These are phyloP conservation scores for Teleogryllus occipitalis DNA, from an alignment of 1,140 invertebrate species.

Conservation along the genomic window DNA sequence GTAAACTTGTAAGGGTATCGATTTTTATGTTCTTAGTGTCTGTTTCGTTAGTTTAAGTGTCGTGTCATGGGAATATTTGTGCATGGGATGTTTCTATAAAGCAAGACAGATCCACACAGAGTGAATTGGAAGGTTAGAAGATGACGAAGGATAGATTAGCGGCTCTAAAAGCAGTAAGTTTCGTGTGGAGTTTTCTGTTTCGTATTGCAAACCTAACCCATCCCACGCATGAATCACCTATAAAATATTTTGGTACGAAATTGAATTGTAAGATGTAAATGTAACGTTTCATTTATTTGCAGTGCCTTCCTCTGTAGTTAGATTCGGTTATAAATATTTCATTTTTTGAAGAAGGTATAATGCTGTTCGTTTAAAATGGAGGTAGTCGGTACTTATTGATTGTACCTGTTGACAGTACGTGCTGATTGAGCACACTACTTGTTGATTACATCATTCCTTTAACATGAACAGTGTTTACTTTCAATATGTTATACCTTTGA, in stretches of 20 bases:
- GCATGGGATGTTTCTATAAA: slow-evolving; percentile 67
- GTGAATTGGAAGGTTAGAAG: slow-evolving; percentile 51
- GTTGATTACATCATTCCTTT: not conserved
- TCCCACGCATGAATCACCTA: not conserved
- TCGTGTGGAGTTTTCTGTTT: not conserved
- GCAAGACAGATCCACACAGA: slow-evolving; percentile 48
- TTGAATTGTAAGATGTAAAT: not conserved
- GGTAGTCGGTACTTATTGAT: not conserved
- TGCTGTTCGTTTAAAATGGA: not conserved
- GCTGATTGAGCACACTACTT: not conserved
- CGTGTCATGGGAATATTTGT: slow-evolving; percentile 61
- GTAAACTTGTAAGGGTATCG: slow-evolving; percentile 45
- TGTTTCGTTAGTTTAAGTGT: slow-evolving; percentile 61
- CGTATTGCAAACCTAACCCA: slow-evolving; percentile 11
- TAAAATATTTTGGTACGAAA: not conserved
- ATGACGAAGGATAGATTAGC: slow-evolving; percentile 98
- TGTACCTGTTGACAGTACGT: not conserved
- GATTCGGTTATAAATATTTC: not conserved
- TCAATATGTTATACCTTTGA: not conserved
- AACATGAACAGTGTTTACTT: not conserved
- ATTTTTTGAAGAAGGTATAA: not conserved
- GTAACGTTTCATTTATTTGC: not conserved
- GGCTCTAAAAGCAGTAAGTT: slow-evolving; percentile 86
- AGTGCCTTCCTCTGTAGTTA: not conserved
- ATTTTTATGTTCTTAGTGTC: slow-evolving; percentile 61